A percentile compares a stretch with the other conserved stretches of the same genome.
Conservation (phyloP, 2,797 vertebrate species). For the Pseudopleuronectes americanus region DNA sequence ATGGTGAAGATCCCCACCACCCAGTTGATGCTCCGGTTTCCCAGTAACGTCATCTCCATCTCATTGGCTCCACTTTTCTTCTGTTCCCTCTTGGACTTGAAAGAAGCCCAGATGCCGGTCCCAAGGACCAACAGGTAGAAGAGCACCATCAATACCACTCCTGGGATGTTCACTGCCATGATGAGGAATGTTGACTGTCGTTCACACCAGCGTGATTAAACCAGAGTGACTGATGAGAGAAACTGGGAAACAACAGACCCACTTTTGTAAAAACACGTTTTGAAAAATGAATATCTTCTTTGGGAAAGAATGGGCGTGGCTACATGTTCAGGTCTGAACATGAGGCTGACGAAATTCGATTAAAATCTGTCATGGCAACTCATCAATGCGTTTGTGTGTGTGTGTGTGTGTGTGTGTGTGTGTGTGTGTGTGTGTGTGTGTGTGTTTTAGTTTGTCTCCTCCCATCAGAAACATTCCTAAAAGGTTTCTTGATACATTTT, state of each 20-base stretch:
- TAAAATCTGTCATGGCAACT: no score
- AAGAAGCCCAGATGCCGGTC: conserved; percentile 59
- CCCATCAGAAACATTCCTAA: no score
- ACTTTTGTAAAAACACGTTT: no score
- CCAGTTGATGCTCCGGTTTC: conserved; percentile 40
- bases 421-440: no score
- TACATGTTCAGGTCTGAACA: no score
- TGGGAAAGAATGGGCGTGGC: no score
- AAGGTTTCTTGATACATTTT: no score
- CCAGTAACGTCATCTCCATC: conserved; percentile 58
- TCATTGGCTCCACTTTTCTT: conserved; percentile 32
- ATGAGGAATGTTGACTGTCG: background rate
- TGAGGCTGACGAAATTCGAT: no score
- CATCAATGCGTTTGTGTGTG: no score
- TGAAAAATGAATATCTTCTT: no score
- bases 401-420: no score
- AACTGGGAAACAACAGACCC: conserved; percentile 16
- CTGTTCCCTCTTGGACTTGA: conserved; percentile 48
- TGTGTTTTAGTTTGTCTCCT: background rate
- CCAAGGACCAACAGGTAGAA: conserved; percentile 63
- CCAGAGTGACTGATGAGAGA: background rate
- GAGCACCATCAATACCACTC: conserved; percentile 33
- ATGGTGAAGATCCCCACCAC: conserved; percentile 60
- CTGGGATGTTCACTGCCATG: conserved; percentile 13
- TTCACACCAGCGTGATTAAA: background rate